Evolutionary conservation across 2,888 invertebrate genomes (phyloP).

Genomic region (Andrena trimmerana): DNA sequence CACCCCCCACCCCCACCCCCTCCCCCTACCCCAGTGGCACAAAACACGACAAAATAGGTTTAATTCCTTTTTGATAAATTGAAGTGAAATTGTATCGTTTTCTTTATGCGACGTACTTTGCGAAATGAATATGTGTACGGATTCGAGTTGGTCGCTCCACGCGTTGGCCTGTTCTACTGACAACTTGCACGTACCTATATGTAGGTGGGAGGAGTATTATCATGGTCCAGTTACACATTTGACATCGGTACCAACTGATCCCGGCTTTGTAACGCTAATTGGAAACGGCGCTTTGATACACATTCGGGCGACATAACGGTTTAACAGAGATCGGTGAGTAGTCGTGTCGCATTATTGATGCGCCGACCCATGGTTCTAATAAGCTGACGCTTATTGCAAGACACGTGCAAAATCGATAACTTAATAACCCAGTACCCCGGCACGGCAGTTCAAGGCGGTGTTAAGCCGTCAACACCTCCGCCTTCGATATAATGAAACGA

Average conservation of each 20-base stretch:
- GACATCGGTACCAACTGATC: constrained; percentile 15
- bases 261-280: constrained; percentile 32
- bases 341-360: constrained; percentile 40
- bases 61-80: too few species aligned
- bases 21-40: too few species aligned
- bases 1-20: too few species aligned
- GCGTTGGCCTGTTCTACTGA: not conserved
- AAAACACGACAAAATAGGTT: too few species aligned
- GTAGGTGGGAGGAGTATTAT: not conserved
- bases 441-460: constrained; percentile 4
- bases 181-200: not conserved
- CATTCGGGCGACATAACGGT: constrained; percentile 6
- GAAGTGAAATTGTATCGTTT: too few species aligned
- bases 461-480: not conserved
- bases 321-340: constrained; percentile 26
- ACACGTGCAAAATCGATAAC: constrained; percentile 41
- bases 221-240: not conserved
- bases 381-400: constrained; percentile 45
- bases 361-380: constrained; percentile 17
- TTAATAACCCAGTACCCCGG: constrained; percentile 26
- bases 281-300: constrained; percentile 26
- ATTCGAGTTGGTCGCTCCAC: not conserved
- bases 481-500: not conserved
- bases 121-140: too few species aligned
- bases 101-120: too few species aligned